Evolutionary conservation across 2,113 vertebrate species (phyloP), one percentile per base, ranked within the genome.

Genomic region (Datnioides undecimradiatus): DNA sequence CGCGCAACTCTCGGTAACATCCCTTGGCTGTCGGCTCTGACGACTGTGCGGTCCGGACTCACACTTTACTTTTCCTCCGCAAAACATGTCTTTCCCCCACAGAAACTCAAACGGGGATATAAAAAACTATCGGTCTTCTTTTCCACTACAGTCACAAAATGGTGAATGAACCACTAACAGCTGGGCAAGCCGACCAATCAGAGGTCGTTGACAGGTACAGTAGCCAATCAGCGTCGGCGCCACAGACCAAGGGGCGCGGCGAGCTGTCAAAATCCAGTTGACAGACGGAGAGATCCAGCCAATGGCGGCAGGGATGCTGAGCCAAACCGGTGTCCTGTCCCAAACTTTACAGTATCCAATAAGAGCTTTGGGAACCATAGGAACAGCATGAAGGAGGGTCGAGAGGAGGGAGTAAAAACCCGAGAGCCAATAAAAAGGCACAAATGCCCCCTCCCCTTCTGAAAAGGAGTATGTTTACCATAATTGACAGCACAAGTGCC

Each of bases 131-230:
- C 91, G 90, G 73, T 94, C 93, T 89, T 90, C 94, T 96, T 96
- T 96, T 96, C 84, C 96, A 97, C 96, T 96, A 97, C 91, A 96
- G 95, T 95, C 96, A 96, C 96, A 97, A 98, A 98, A 97, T 97
- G 97, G 96, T 98, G 97, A 98, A 98, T 98, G 97, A 97, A 98
- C 95, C 95, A 95, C 94, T 95, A 96, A 97, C 96, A 97, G 96
- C 96, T 97, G 96, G 95, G 93, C 66, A 27, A 90, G 48, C 51
- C 16, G 93, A 82, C 97, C 96, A 97, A 98, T 97, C 92, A 90
- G 77, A 87, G 85, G 31, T 91, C 86, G 88, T 77, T 95, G 95
- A 96, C 93, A 93, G 93, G 84, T 89, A 93, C 85, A 92, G 88
- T 93, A 82, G 36, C 96, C 95, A 95, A 96, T 96, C 82, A 74